Percentiles rank a stretch among this genome's conserved stretches.
Evolutionary conservation across 1,140 invertebrate species (phyloP).

Genomic region (Penaeus vannamei): DNA sequence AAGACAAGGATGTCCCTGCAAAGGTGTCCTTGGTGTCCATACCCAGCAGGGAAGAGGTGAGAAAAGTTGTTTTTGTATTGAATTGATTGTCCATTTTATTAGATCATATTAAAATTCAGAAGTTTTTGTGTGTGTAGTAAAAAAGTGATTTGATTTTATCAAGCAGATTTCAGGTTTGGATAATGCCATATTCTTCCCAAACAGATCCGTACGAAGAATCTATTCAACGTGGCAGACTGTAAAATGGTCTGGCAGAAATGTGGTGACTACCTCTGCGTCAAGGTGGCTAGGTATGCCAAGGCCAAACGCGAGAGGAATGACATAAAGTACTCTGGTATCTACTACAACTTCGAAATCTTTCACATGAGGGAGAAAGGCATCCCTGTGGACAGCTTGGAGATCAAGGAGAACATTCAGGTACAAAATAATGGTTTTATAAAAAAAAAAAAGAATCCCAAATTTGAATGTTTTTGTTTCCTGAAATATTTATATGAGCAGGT

Average conservation of each 20-base stretch:
- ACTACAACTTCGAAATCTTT: slow-evolving; percentile 99
- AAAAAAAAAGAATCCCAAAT: slow-evolving; percentile 23
- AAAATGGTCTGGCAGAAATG: slow-evolving; percentile 99
- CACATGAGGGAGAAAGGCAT: slow-evolving; percentile 98
- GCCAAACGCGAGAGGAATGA: slow-evolving; percentile 90
- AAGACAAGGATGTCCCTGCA: slow-evolving; percentile 86
- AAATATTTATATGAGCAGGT: too few species aligned
- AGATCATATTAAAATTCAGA: slow-evolving; percentile 14
- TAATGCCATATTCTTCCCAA: not conserved
- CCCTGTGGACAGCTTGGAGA: slow-evolving; percentile 97
- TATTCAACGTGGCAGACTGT: slow-evolving; percentile 98
- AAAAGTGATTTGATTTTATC: not conserved
- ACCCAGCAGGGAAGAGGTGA: slow-evolving; percentile 70
- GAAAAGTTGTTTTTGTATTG: not conserved
- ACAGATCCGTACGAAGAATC: slow-evolving; percentile 90
- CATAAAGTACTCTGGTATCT: slow-evolving; percentile 95
- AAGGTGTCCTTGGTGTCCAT: slow-evolving; percentile 72
- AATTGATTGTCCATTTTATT: not conserved
- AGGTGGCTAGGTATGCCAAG: slow-evolving; percentile 97
- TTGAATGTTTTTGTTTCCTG: not conserved
- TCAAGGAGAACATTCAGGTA: slow-evolving; percentile 74
- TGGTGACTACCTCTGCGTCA: slow-evolving; percentile 97
- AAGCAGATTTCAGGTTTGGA: too few species aligned
- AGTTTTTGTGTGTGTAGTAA: not conserved
- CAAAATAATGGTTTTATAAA: not conserved